Evolutionary conservation across 2,888 invertebrate genomes (phyloP).

Genomic region (Antheraea assamensis): DNA sequence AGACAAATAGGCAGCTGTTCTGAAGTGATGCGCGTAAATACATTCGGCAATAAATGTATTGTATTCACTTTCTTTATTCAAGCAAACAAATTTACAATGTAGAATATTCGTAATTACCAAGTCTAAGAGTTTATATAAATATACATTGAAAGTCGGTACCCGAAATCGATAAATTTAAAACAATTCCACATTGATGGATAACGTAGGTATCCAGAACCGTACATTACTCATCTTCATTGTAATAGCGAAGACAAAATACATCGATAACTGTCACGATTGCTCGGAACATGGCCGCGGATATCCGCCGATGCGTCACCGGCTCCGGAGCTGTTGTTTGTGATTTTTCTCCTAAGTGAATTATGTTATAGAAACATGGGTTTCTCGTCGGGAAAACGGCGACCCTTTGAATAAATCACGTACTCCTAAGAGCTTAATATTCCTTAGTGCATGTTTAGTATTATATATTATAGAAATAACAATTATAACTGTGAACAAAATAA

Average conservation of each 20-base stretch:
- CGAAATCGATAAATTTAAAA: not conserved
- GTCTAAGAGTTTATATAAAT: not conserved
- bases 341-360: constrained; percentile 63
- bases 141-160: not conserved
- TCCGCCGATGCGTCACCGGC: constrained; percentile 70
- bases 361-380: constrained; percentile 67
- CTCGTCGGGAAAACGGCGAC: constrained; percentile 50
- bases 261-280: constrained; percentile 67
- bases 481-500: not conserved
- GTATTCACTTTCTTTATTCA: too few relatives aligned
- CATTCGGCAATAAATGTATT: too few relatives aligned
- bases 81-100: not conserved
- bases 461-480: not conserved
- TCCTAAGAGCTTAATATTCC: constrained; percentile 34
- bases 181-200: not conserved
- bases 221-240: constrained; percentile 31
- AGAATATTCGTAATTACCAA: not conserved
- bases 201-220: constrained; percentile 7
- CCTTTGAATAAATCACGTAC: constrained; percentile 71
- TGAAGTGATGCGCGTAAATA: too few relatives aligned
- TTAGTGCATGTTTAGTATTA: not conserved
- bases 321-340: constrained; percentile 41
- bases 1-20: too few relatives aligned
- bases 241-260: constrained; percentile 51
- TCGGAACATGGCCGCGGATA: constrained; percentile 57